Percentiles rank a stretch among this genome's conserved stretches.
Conservation (phyloP, 2,113 vertebrate species). For the Tenrec ecaudatus region DNA sequence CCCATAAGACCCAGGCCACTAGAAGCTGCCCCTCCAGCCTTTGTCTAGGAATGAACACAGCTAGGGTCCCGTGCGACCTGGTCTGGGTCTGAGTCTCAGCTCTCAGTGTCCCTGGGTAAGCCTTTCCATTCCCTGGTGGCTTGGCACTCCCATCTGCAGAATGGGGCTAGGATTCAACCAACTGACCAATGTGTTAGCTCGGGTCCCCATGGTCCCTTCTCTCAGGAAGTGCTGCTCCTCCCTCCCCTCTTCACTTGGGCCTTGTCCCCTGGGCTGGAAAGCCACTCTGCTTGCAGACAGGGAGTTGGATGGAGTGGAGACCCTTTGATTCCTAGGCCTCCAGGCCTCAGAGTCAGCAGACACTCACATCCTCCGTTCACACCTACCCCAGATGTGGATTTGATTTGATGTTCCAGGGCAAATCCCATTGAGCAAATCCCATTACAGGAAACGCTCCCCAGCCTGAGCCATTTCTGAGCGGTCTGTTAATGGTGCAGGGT, state of each 20-base stretch:
- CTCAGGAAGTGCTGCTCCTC: neutral
- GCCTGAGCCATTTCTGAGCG: conserved; percentile 10
- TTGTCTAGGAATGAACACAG: too few relatives aligned
- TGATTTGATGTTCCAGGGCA: conserved; percentile 53
- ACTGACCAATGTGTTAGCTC: too few relatives aligned
- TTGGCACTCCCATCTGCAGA: conserved; percentile 25
- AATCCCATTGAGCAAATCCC: conserved; percentile 62
- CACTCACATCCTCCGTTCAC: neutral
- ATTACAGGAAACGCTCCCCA: accelerated
- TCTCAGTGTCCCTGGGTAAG: too few relatives aligned
- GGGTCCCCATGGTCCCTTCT: neutral
- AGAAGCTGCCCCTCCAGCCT: accelerated
- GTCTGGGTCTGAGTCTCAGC: neutral
- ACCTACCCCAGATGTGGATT: conserved; percentile 69
- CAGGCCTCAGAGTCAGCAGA: neutral
- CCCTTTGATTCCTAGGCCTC: conserved; percentile 34
- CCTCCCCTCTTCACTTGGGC: neutral
- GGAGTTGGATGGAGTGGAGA: neutral
- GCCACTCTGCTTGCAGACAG: neutral
- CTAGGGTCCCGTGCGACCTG: accelerated
- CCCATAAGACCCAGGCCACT: neutral
- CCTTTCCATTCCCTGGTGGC: neutral
- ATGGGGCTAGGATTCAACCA: neutral
- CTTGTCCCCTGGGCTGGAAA: neutral
- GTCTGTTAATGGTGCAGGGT: neutral